Percentiles rank a stretch among this genome's conserved stretches.
phyloP scores from a whole-genome alignment of 2,797 vertebrate genomes.

The Syngnathus rostellatus region DNA sequence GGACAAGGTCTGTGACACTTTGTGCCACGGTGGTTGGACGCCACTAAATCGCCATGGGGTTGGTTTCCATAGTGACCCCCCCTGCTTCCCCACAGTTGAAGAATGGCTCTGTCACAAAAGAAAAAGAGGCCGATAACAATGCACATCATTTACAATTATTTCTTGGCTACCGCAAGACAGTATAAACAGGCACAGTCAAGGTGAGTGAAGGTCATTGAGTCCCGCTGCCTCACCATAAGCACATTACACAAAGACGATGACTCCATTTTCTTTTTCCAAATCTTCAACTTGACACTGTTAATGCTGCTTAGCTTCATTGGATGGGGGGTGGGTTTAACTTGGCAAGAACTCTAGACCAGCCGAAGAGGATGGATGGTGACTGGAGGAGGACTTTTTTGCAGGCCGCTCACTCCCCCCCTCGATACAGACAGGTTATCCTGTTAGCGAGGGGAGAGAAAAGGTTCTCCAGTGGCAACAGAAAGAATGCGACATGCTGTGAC shows the following conservation, averaged over 20 bases:
- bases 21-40: slow-evolving; percentile 61
- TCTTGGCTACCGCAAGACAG: slow-evolving; percentile 29
- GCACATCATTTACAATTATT: slow-evolving; percentile 49
- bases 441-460: slow-evolving; percentile 59
- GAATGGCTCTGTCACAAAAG: slow-evolving; percentile 58
- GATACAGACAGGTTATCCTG: slow-evolving; percentile 61
- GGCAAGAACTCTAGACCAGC: slow-evolving; percentile 50
- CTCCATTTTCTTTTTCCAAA: neutral
- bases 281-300: neutral
- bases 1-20: slow-evolving; percentile 58
- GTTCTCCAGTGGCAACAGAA: slow-evolving; percentile 73
- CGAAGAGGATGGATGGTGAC: slow-evolving; percentile 55
- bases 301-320: slow-evolving; percentile 3
- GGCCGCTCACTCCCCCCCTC: slow-evolving; percentile 16
- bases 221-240: neutral
- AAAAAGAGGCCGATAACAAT: slow-evolving; percentile 47
- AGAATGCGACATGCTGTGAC: slow-evolving; percentile 68
- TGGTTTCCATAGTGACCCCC: slow-evolving; percentile 64
- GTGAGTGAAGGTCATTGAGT: slow-evolving; percentile 3
- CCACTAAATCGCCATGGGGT: slow-evolving; percentile 63
- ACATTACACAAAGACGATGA: neutral
- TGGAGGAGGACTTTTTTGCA: slow-evolving; percentile 48
- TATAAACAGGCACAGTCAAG: slow-evolving; percentile 14
- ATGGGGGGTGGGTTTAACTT: slow-evolving; percentile 43
- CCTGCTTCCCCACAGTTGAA: slow-evolving; percentile 40